phyloP scores from a whole-genome alignment of 2,797 vertebrate genomes.

The Fratercula arctica region DNA sequence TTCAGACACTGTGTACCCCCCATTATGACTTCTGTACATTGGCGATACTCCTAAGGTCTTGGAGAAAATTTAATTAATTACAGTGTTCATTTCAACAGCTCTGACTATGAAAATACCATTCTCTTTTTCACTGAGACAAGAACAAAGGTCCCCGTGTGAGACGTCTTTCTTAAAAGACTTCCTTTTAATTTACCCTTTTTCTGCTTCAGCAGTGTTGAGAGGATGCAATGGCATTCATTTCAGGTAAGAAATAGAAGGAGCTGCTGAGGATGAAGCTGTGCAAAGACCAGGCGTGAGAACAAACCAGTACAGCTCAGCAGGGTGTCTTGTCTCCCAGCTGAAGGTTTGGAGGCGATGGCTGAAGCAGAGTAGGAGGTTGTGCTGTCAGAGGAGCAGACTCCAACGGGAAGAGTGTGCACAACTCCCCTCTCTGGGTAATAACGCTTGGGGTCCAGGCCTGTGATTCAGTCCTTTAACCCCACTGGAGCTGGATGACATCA shows the following conservation, averaged over 20 bases:
- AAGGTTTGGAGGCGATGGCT: background rate
- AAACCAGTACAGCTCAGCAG: background rate
- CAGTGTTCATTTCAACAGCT: background rate
- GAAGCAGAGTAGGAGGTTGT: background rate
- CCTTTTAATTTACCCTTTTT: background rate
- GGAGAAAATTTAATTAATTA: slow-evolving; percentile 36
- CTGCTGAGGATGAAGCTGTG: background rate
- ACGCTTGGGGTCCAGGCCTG: background rate
- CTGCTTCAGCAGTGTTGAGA: background rate
- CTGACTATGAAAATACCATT: background rate
- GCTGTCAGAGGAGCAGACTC: background rate
- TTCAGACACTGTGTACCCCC: background rate
- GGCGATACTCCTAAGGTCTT: background rate
- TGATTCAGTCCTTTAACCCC: background rate
- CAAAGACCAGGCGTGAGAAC: background rate
- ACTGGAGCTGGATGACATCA: background rate
- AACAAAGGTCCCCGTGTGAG: background rate
- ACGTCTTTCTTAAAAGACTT: background rate
- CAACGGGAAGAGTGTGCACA: background rate
- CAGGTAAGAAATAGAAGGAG: background rate
- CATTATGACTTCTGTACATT: background rate
- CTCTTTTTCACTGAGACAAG: background rate
- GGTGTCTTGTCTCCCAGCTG: background rate
- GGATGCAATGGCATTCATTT: background rate
- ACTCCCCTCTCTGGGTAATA: background rate